Conservation (phyloP, 2,888 invertebrate genomes). For the Tricholauxania praeusta region DNA sequence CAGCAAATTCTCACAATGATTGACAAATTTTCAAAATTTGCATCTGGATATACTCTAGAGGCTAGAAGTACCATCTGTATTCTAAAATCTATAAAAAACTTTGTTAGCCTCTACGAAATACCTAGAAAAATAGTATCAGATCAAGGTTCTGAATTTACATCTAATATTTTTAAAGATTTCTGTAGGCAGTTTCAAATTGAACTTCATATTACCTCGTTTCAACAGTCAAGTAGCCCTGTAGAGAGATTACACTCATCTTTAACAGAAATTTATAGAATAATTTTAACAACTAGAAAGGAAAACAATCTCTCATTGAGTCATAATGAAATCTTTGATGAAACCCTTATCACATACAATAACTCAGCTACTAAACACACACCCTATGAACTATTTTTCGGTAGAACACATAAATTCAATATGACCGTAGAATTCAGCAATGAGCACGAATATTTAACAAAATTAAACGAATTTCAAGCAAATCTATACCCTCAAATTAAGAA, state of each 20-base stretch:
- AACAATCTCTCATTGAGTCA: conserved; percentile 32
- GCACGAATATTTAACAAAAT: conserved; percentile 1
- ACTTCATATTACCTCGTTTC: conserved; percentile 35
- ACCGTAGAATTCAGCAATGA: neutral
- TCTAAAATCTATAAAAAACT: conserved; percentile 34
- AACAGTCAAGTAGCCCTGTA: conserved; percentile 34
- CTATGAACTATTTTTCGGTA: conserved; percentile 44
- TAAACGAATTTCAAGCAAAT: neutral
- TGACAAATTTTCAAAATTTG: conserved; percentile 13
- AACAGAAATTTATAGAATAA: conserved; percentile 39
- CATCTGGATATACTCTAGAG: conserved; percentile 35
- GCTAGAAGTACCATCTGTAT: conserved; percentile 37
- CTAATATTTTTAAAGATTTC: conserved; percentile 43
- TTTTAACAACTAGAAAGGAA: conserved; percentile 38
- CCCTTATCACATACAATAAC: conserved; percentile 24
- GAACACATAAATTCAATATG: conserved; percentile 38
- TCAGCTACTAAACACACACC: conserved; percentile 14
- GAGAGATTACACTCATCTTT: conserved; percentile 26
- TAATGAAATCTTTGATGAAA: conserved; percentile 41
- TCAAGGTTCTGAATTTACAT: conserved; percentile 35
- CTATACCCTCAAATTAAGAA: conserved; percentile 37
- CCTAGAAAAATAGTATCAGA: conserved; percentile 39
- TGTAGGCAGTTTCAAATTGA: conserved; percentile 31
- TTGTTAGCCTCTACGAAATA: conserved; percentile 33
- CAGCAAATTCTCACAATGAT: conserved; percentile 43